Evolutionary conservation across 2,888 invertebrate genomes (phyloP).

Genomic region (Folsomia manolachei): DNA sequence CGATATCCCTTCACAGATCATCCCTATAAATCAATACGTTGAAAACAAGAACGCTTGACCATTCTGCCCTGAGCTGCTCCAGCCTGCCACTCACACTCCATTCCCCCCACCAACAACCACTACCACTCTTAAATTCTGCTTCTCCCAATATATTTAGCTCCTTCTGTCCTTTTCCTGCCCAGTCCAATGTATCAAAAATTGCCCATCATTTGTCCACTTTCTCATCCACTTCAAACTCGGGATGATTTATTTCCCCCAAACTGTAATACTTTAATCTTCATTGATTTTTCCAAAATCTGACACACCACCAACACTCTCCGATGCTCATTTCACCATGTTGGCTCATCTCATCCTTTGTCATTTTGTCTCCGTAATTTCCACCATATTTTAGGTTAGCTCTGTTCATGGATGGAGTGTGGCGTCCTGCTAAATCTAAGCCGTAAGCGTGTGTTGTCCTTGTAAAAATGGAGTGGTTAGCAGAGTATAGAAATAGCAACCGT

Average conservation of each 20-base stretch:
- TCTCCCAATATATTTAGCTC: not conserved
- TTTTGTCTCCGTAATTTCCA: no score
- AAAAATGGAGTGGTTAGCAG: not conserved
- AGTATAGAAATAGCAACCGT: not conserved
- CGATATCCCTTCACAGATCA: conserved; percentile 10
- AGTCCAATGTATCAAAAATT: not conserved
- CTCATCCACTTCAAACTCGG: conserved; percentile 6
- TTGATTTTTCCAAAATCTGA: not conserved
- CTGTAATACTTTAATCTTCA: not conserved
- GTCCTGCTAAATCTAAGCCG: no score
- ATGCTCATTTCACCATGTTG: conserved; percentile 1
- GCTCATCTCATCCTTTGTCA: no score
- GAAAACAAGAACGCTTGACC: conserved; percentile 12
- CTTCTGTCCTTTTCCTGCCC: no score
- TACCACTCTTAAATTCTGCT: not conserved
- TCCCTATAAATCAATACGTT: conserved; percentile 4
- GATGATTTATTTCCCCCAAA: conserved; percentile 1
- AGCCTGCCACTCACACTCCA: not conserved
- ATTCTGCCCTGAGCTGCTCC: not conserved
- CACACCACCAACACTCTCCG: not conserved
- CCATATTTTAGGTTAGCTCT: no score
- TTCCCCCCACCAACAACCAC: not conserved
- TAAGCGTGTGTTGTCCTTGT: no score
- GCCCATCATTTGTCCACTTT: conserved; percentile 5
- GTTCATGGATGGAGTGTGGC: no score